Conservation (phyloP, 2,888 invertebrate genomes). For the Noctua comes region DNA sequence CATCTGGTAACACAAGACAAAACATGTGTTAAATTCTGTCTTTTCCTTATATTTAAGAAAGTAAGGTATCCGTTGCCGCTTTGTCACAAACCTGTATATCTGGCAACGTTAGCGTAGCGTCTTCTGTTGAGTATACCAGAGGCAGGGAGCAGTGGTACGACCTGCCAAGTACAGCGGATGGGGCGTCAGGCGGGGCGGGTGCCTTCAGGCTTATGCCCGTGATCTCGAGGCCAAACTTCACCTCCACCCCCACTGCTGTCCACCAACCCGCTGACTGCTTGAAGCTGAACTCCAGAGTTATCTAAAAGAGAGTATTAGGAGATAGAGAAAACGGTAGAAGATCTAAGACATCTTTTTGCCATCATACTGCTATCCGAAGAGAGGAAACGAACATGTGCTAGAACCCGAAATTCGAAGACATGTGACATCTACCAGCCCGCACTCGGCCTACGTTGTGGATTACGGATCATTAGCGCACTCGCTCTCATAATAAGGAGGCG, state of each 20-base stretch:
- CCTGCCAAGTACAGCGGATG: conserved; percentile 89
- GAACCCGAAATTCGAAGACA: background rate
- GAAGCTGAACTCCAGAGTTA: conserved; percentile 90
- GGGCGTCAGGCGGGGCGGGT: conserved; percentile 83
- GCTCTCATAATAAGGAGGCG: background rate
- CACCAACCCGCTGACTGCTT: conserved; percentile 88
- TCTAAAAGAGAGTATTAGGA: conserved; percentile 71
- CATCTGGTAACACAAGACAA: conserved; percentile 79
- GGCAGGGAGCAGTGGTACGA: conserved; percentile 90
- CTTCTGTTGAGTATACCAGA: conserved; percentile 86
- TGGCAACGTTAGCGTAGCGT: conserved; percentile 85
- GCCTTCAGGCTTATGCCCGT: conserved; percentile 82
- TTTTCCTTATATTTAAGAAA: background rate
- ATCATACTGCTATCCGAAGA: background rate
- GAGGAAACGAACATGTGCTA: background rate
- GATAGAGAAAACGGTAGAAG: background rate
- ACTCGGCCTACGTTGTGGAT: background rate
- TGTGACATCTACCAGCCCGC: background rate
- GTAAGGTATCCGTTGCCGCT: background rate
- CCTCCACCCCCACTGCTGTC: conserved; percentile 90
- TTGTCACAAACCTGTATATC: conserved; percentile 86
- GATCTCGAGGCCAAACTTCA: conserved; percentile 85
- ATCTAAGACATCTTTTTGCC: background rate
- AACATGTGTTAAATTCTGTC: background rate
- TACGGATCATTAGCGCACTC: background rate